A percentile compares a stretch with the other conserved stretches of the same genome.
These are phyloP conservation scores for Brachirus orientalis DNA, from an alignment of 2,113 vertebrate genomes.

Conservation along the genomic window DNA sequence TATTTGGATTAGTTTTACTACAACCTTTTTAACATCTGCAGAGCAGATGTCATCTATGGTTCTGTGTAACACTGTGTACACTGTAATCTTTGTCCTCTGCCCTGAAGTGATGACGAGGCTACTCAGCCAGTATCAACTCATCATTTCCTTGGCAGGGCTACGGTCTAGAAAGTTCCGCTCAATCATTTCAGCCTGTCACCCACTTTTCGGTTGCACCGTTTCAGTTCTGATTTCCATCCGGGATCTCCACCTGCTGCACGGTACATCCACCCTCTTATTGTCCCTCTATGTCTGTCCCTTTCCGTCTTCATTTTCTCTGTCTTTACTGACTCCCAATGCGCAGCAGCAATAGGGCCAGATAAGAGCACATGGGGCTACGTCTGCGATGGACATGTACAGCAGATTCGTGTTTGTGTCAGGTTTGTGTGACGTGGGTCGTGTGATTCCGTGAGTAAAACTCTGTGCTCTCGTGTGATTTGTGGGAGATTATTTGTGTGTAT, in stretches of 20 bases:
- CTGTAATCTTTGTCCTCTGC: slow-evolving; percentile 10
- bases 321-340: slow-evolving; percentile 14
- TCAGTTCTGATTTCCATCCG: no score
- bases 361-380: slow-evolving; percentile 31
- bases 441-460: slow-evolving; percentile 41
- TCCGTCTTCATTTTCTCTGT: slow-evolving; percentile 30
- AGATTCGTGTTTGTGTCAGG: slow-evolving; percentile 10
- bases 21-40: not conserved
- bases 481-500: slow-evolving; percentile 19
- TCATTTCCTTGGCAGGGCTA: slow-evolving; percentile 39
- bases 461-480: slow-evolving; percentile 48
- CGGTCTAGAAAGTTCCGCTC: slow-evolving; percentile 54
- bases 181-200: slow-evolving; percentile 2
- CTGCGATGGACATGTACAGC: slow-evolving; percentile 34
- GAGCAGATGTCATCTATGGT: slow-evolving; percentile 3
- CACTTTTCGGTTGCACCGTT: no score
- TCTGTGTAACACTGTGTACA: not conserved
- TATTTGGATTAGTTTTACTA: slow-evolving; percentile 16
- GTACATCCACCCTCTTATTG: slow-evolving; percentile 12
- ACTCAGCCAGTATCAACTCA: slow-evolving; percentile 31
- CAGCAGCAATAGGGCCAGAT: slow-evolving; percentile 52
- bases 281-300: slow-evolving; percentile 20
- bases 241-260: slow-evolving; percentile 48
- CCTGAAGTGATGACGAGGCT: slow-evolving; percentile 9
- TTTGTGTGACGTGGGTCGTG: slow-evolving; percentile 15